Conservation (phyloP, 2,797 vertebrate genomes). For the Lindbergichthys nudifrons region DNA sequence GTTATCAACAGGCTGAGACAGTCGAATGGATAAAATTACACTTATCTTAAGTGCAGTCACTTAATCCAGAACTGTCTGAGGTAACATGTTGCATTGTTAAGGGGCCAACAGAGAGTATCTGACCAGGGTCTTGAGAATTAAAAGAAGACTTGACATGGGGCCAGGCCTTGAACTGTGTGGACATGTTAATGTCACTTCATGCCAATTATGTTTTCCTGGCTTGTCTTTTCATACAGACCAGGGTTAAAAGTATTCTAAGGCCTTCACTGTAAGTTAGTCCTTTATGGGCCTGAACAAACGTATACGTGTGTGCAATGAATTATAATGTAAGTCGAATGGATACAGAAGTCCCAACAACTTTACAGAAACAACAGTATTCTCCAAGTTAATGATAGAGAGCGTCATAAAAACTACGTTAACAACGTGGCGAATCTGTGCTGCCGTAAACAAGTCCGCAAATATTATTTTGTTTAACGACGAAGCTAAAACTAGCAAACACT, state of each 20-base stretch:
- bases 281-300: neutral
- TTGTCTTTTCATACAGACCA: conserved; percentile 2
- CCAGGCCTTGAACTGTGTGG: neutral
- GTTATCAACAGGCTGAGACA: neutral
- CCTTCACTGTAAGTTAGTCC: neutral
- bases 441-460: conserved; percentile 27
- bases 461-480: neutral
- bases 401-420: neutral
- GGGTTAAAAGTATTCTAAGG: neutral
- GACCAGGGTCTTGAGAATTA: neutral
- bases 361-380: neutral
- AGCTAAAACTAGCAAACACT: neutral
- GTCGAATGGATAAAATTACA: neutral
- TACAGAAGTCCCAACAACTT: neutral
- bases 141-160: conserved; percentile 7
- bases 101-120: neutral
- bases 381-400: neutral
- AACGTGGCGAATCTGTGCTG: conserved; percentile 52
- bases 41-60: neutral
- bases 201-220: neutral
- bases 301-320: neutral
- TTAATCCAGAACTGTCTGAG: neutral
- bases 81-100: neutral
- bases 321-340: neutral
- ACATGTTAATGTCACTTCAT: conserved; percentile 9